These are phyloP conservation scores for Dicrostonyx torquatus DNA, from an alignment of 2,797 vertebrate species.

Conservation along the genomic window DNA sequence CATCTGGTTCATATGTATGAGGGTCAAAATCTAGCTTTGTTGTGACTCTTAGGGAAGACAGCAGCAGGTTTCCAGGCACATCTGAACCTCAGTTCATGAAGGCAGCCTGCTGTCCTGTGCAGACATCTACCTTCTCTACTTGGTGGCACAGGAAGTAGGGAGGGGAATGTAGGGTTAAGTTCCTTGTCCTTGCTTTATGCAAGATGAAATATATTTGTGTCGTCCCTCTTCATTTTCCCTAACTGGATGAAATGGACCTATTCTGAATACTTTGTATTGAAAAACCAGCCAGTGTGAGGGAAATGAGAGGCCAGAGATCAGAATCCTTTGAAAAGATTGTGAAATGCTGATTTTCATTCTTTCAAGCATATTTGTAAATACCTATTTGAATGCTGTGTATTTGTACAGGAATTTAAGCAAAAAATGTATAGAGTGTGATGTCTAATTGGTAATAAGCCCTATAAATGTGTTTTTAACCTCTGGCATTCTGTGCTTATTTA, in stretches of 20 bases:
- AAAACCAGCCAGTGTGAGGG: conserved; percentile 82
- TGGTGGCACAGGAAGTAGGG: conserved; percentile 4
- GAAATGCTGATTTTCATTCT: conserved; percentile 85
- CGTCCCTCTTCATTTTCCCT: conserved; percentile 64
- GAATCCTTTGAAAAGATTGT: conserved; percentile 86
- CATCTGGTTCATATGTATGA: neutral
- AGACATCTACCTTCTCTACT: conserved; percentile 60
- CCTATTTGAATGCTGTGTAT: conserved; percentile 95
- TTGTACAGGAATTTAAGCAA: conserved; percentile 97
- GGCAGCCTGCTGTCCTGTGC: conserved; percentile 63
- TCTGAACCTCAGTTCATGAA: conserved; percentile 40
- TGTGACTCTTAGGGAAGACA: conserved; percentile 13
- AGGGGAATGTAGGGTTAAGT: conserved; percentile 50
- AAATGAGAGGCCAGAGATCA: conserved; percentile 83
- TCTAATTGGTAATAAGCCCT: conserved; percentile 94
- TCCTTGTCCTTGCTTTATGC: conserved; percentile 62
- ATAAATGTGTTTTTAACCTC: conserved; percentile 94
- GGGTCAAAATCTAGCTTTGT: neutral
- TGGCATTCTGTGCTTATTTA: conserved; percentile 90
- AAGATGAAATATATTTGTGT: conserved; percentile 55
- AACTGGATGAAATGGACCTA: conserved; percentile 72
- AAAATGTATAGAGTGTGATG: conserved; percentile 95
- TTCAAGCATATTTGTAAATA: conserved; percentile 94
- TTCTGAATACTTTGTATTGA: conserved; percentile 77
- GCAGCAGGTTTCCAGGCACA: conserved; percentile 23